These are phyloP conservation scores for Hippocampus barbouri DNA, from an alignment of 2,113 vertebrate species.

Conservation along the genomic window DNA sequence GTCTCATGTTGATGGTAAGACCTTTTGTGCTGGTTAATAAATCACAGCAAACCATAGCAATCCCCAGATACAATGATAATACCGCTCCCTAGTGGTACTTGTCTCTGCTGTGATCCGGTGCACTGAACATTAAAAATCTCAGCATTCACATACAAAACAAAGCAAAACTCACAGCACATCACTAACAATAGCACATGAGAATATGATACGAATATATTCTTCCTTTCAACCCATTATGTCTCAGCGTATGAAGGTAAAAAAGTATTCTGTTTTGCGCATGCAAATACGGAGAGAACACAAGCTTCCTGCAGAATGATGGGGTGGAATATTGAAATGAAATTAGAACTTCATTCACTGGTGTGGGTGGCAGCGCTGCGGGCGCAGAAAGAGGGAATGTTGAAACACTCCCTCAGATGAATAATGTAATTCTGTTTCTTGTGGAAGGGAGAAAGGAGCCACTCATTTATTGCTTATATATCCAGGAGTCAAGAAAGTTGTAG, in stretches of 20 bases:
- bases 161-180: not conserved
- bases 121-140: not conserved
- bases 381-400: constrained; percentile 47
- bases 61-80: not conserved
- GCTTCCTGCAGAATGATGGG: constrained; percentile 24
- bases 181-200: not conserved
- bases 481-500: constrained; percentile 47
- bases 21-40: not conserved
- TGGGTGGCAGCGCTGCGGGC: constrained; percentile 44
- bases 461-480: constrained; percentile 51
- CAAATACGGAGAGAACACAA: constrained; percentile 11
- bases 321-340: constrained; percentile 49
- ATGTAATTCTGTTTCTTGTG: constrained; percentile 58
- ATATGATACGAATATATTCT: not conserved
- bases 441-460: constrained; percentile 38
- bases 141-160: not conserved
- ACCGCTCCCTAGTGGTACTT: not conserved
- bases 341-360: constrained; percentile 41
- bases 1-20: not conserved
- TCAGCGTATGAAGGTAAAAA: not conserved
- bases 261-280: constrained; percentile 4
- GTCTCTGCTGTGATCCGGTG: not conserved
- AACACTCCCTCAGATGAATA: constrained; percentile 65
- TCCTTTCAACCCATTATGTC: not conserved
- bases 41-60: not conserved